Evolutionary conservation across 2,797 vertebrate species (phyloP).

Genomic region (Meda fulgida): DNA sequence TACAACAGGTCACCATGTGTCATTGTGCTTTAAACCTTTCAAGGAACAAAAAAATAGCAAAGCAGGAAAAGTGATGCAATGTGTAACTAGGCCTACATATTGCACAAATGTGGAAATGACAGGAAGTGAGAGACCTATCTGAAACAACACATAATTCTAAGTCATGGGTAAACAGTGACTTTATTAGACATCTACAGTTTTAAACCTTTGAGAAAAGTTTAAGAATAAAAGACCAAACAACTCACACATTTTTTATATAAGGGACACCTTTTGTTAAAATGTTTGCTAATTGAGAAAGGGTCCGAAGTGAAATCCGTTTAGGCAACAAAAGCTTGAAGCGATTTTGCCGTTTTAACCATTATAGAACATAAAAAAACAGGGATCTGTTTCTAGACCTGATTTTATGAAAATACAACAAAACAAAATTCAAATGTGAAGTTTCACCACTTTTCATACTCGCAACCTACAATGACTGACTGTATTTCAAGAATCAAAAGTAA

Average conservation of each 20-base stretch:
- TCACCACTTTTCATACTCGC: background rate
- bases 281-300: background rate
- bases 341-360: background rate
- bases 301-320: background rate
- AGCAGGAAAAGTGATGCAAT: too few species aligned
- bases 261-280: background rate
- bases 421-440: background rate
- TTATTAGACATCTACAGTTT: background rate
- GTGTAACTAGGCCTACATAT: background rate
- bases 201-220: background rate
- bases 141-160: background rate
- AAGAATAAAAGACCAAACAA: background rate
- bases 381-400: background rate
- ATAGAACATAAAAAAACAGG: background rate
- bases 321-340: background rate
- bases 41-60: background rate
- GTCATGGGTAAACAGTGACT: background rate
- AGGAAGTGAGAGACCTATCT: background rate
- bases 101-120: conserved; percentile 7
- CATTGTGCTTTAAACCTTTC: background rate
- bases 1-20: background rate
- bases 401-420: background rate
- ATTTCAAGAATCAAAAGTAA: background rate
- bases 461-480: background rate
- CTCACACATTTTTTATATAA: background rate